Conservation (phyloP, 2,797 vertebrate genomes). For the Otus scops region DNA sequence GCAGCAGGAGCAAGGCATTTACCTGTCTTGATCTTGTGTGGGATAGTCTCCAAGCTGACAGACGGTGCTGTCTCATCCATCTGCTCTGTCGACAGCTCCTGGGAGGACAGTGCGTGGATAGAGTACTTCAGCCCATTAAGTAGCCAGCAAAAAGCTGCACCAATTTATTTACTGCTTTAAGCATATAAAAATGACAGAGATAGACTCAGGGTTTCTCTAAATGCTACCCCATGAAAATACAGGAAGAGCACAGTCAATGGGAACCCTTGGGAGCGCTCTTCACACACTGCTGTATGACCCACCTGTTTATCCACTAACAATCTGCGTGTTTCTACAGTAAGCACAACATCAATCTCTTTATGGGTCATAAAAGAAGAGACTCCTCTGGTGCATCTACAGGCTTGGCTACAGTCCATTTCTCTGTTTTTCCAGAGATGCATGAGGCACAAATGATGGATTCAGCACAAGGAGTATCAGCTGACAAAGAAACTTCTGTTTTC, state of each 20-base stretch:
- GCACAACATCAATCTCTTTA: neutral
- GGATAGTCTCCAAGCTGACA: conserved; percentile 56
- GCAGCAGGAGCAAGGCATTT: conserved; percentile 11
- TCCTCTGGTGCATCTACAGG: neutral
- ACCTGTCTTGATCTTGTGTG: conserved; percentile 9
- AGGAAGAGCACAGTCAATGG: neutral
- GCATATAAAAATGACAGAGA: neutral
- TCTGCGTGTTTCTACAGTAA: neutral
- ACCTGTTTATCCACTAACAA: neutral
- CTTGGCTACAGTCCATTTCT: neutral
- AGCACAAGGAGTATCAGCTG: neutral
- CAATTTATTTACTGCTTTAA: conserved; percentile 28
- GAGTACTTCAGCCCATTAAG: conserved; percentile 8
- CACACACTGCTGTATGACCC: neutral
- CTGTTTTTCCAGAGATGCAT: neutral
- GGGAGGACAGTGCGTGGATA: neutral
- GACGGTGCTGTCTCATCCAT: conserved; percentile 18
- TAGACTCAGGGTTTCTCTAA: neutral
- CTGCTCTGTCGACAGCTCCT: conserved; percentile 11
- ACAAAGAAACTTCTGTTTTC: neutral
- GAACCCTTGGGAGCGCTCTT: neutral
- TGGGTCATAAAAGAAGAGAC: neutral
- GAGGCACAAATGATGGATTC: neutral
- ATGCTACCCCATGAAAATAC: neutral
- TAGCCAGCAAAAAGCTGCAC: neutral